These are phyloP conservation scores for Biston betularia DNA, from an alignment of 2,888 invertebrate genomes.

Conservation along the genomic window DNA sequence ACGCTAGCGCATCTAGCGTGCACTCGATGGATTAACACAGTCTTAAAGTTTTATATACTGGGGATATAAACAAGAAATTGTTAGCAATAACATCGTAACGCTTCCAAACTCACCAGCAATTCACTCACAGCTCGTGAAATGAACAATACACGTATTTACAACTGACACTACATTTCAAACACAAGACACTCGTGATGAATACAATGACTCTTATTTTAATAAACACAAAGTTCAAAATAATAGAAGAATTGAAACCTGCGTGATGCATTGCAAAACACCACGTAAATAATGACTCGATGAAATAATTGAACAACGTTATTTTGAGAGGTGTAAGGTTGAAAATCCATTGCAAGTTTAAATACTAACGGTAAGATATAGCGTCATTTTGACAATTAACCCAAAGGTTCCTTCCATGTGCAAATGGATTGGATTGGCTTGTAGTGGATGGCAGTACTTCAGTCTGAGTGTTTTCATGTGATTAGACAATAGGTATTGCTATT, in stretches of 20 bases:
- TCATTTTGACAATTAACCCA: constrained; percentile 72
- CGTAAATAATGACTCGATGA: background rate
- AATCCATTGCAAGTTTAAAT: constrained; percentile 5
- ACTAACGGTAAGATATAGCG: constrained; percentile 36
- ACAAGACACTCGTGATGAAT: constrained; percentile 19
- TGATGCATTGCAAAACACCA: constrained; percentile 8
- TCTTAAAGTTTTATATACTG: no score
- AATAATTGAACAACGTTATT: constrained; percentile 12
- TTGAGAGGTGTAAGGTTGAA: background rate
- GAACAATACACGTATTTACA: constrained; percentile 78
- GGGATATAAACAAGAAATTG: background rate
- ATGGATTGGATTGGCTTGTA: constrained; percentile 83
- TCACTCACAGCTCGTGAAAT: constrained; percentile 68
- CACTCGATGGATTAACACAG: no score
- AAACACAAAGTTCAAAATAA: constrained; percentile 42
- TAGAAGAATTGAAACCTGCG: background rate
- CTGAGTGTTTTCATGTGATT: constrained; percentile 58
- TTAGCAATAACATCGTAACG: constrained; percentile 40
- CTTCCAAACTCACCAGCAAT: constrained; percentile 71
- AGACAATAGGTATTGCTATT: constrained; percentile 50
- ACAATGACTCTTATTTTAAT: constrained; percentile 3
- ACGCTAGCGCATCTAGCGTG: no score
- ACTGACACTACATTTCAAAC: constrained; percentile 58
- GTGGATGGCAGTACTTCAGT: constrained; percentile 65
- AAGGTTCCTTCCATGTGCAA: constrained; percentile 75